Evolutionary conservation across 2,888 invertebrate species (phyloP), one percentile per base, ranked within the genome.

Genomic region (Archaeoteleia sp.): DNA sequence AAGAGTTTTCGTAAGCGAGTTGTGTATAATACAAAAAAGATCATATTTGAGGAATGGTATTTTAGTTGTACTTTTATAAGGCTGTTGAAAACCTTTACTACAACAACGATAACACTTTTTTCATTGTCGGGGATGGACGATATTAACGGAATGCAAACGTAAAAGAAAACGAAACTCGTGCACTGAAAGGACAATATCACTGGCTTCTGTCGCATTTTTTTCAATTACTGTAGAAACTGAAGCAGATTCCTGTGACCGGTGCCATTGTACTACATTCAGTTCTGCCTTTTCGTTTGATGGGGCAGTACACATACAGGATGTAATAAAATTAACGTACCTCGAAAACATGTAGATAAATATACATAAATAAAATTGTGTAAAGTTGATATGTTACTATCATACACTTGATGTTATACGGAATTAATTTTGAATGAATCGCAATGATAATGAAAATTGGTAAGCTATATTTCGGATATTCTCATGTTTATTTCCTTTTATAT

Each of bases 261-360:
- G 34, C 20, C 48, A 12, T 17, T 43, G 40, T 46, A 65, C 40
- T 65, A 49, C 51, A 54, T 67, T 61, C 61, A 51, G 57, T 62
- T 67, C 40, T 9, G 45, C 37, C 54, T 48, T 54, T 35, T 29
- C 48, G 54, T 48, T 60, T 53, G 49, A 66, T 60, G 43, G 35
- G 43, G 61, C 61, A 61, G 51, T 62, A 42, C 35, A 62, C 40
- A 60, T 51, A 61, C 67, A 62, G 62, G 62, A 57, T 57, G 57
- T 57, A 57, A 46, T 46, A 20, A 32, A 53, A 53, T 62, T 45
- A 35, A 53, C 48, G 32, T 57, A 53, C 46, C 48, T 37, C 35
- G 23, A 55, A 62, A 57, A 42, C 30, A 30, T 25, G 42, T 40
- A 51, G n/a, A n/a, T n/a, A 60, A 53, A 46, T 51, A 58, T 42